Base-by-base conservation (phyloP, 2,797 vertebrate species). In the Sitta carolinensis region DNA sequence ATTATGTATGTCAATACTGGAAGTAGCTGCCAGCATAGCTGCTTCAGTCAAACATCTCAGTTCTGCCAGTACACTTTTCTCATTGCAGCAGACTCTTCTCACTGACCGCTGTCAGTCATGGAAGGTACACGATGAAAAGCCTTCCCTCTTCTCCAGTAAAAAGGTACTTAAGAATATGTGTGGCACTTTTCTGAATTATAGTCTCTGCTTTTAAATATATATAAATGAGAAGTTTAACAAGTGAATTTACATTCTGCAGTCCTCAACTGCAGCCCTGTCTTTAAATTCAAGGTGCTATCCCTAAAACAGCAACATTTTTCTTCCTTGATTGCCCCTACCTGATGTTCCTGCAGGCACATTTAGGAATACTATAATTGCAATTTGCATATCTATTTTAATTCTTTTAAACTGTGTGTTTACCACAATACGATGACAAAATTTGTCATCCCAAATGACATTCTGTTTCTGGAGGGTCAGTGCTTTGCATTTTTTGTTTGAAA, bases 301-400 rank as follows among this genome's bases (percentile, higher is more conserved):
- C 78, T 69, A 87, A 48, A 86, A 80, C 32, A 54, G 45, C 40
- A 91, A 52, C 52, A 68, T 95, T 97, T 96, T 87, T 87, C 93
- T 96, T 86, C 47, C 63, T 43, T 73, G 76, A 89, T 76, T 91
- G 77, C 69, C 62, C 67, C 52, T 94, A 81, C 87, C 63, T 92
- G 78, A 54, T 86, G 55, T 81, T 96, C 45, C 90, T 95, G 83
- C 61, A 72, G 87, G 93, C 84, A 84, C 5, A 1, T 89, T 90
- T 84, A 72, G 29, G 77, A 90, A 79, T 73, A 57, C 23, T 62
- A 92, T 62, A 68, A 76, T 64, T 1, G 6, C 0, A 10, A 95
- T 91, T 94, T 91, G 90, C 89, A 72, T 95, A 92, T 58, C 63
- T 94, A 75, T 93, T 95, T 96, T 91, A 96, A 92, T 76, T 86